phyloP scores from a whole-genome alignment of 53 echinoderm and acorn worm genomes.

The Echinometra lucunter region DNA sequence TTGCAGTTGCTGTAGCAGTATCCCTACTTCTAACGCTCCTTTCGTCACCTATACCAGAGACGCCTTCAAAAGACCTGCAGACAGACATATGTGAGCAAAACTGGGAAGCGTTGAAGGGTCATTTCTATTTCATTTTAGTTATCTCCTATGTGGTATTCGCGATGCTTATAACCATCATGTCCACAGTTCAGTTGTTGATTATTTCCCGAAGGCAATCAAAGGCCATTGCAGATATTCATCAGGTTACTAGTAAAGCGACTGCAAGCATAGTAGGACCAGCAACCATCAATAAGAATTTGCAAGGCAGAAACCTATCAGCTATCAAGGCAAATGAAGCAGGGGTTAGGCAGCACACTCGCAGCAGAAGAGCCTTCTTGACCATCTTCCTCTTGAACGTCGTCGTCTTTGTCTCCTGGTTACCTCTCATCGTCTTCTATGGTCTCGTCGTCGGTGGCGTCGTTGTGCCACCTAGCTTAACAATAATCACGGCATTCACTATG shows the following conservation, averaged over 20 bases:
- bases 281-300: no score
- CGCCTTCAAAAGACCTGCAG: not conserved
- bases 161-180: not conserved
- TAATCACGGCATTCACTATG: not conserved
- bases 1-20: not conserved
- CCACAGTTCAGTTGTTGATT: not conserved
- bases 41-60: not conserved
- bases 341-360: not conserved
- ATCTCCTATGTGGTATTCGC: not conserved
- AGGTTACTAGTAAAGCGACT: not conserved
- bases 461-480: not conserved
- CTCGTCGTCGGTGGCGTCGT: not conserved
- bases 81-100: not conserved
- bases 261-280: not conserved
- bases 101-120: not conserved
- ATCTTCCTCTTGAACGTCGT: conserved; percentile 23
- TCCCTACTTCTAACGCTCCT: not conserved
- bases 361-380: conserved; percentile 13
- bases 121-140: not conserved
- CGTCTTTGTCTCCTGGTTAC: conserved; percentile 18
- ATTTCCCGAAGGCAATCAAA: conserved; percentile 14
- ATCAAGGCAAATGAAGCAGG: not conserved
- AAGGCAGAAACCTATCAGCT: not conserved
- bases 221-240: not conserved
- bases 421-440: not conserved